A percentile compares a stretch with the other conserved stretches of the same genome.
phyloP scores from a whole-genome alignment of 1,140 invertebrate species.

The Venustaconcha ellipsiformis region DNA sequence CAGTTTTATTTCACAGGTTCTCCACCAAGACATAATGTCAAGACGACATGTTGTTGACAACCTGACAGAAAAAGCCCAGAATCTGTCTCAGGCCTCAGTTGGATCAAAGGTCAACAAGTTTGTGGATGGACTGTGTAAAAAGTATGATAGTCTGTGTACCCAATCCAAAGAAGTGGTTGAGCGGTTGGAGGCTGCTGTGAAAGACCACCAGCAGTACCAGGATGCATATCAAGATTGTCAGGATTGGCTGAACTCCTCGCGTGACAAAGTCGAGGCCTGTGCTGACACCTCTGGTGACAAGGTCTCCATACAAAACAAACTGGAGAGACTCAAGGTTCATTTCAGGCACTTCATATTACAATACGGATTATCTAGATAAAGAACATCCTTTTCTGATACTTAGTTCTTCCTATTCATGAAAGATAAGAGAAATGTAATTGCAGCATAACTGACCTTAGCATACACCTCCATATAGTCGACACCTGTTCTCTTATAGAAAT shows the following conservation, averaged over 20 bases:
- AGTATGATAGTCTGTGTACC: conserved; percentile 88
- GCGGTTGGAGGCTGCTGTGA: conserved; percentile 87
- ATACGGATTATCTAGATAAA: too few relatives aligned
- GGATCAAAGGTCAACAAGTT: conserved; percentile 76
- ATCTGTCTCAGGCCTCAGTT: conserved; percentile 78
- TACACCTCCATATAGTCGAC: too few relatives aligned
- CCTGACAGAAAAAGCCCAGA: conserved; percentile 91
- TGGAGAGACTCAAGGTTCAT: conserved; percentile 83
- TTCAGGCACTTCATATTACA: neutral
- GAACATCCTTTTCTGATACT: too few relatives aligned
- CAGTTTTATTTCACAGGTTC: conserved; percentile 62
- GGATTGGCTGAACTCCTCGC: conserved; percentile 90
- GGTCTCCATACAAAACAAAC: conserved; percentile 88
- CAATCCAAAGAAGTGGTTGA: conserved; percentile 89
- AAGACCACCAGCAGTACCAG: conserved; percentile 88
- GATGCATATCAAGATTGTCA: conserved; percentile 89
- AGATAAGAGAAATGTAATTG: too few relatives aligned
- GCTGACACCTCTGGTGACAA: conserved; percentile 89
- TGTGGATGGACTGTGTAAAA: conserved; percentile 89
- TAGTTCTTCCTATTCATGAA: too few relatives aligned
- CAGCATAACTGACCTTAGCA: too few relatives aligned
- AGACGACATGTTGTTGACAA: conserved; percentile 90
- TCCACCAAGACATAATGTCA: conserved; percentile 95
- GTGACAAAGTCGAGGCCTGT: conserved; percentile 87
- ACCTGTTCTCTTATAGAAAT: too few relatives aligned